Percentiles rank a stretch among this genome's conserved stretches.
Conservation (phyloP, 2,113 vertebrate species). For the Muscicapa adusta region DNA sequence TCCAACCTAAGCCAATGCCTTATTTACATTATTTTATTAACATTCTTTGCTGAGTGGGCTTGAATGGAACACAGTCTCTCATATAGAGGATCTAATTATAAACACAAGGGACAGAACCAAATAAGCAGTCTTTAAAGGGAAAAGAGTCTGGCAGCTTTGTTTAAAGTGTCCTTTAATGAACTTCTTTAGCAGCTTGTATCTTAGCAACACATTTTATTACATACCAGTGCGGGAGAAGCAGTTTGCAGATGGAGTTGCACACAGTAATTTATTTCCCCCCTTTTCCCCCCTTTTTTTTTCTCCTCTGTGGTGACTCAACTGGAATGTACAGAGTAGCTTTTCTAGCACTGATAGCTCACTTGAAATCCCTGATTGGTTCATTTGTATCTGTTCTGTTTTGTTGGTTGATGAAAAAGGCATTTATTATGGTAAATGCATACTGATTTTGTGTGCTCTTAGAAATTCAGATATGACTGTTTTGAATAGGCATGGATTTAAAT, state of each 20-base stretch:
- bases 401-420: slow-evolving; percentile 36
- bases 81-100: slow-evolving; percentile 72
- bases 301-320: slow-evolving; percentile 30
- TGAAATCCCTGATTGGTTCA: slow-evolving; percentile 45
- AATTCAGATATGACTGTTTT: not conserved
- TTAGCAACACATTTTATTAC: slow-evolving; percentile 85
- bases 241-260: slow-evolving; percentile 70
- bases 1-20: not conserved
- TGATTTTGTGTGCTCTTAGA: not conserved
- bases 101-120: slow-evolving; percentile 67
- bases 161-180: slow-evolving; percentile 84
- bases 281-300: not conserved
- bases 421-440: not conserved
- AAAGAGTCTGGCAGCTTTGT: slow-evolving; percentile 71
- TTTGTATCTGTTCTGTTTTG: slow-evolving; percentile 47
- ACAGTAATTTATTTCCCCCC: slow-evolving; percentile 67
- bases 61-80: slow-evolving; percentile 43
- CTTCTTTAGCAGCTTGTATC: slow-evolving; percentile 81
- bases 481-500: slow-evolving; percentile 9
- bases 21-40: slow-evolving; percentile 55
- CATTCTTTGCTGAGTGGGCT: slow-evolving; percentile 61
- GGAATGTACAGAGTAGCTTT: slow-evolving; percentile 29
- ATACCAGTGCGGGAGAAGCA: slow-evolving; percentile 63
- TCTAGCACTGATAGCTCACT: slow-evolving; percentile 41
- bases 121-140: slow-evolving; percentile 67